Percentiles rank a stretch among this genome's conserved stretches.
These are phyloP conservation scores for Tychaedon coryphoeus DNA, from an alignment of 2,113 vertebrate species.

Conservation along the genomic window DNA sequence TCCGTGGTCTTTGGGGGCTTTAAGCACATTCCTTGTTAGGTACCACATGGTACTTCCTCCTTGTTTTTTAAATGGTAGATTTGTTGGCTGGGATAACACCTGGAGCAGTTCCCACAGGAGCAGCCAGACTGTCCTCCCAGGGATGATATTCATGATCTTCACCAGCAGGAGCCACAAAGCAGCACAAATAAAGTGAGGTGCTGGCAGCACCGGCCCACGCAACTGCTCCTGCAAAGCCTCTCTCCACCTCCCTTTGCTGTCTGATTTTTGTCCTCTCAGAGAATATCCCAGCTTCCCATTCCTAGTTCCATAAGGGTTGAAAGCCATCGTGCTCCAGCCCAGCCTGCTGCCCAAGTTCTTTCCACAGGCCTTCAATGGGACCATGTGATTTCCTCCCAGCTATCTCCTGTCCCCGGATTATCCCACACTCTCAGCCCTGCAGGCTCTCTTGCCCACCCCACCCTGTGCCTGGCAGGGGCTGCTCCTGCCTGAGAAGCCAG, in stretches of 20 bases:
- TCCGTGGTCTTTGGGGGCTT: not conserved
- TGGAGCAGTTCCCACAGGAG: not conserved
- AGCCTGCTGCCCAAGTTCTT: not conserved
- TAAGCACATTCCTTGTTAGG: not conserved
- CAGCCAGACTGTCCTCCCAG: not conserved
- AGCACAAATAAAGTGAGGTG: fast-evolving
- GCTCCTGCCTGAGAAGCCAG: not conserved
- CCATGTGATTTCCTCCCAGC: not conserved
- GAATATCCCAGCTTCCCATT: not conserved
- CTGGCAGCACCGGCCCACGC: not conserved
- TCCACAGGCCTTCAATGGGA: not conserved
- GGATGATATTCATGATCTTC: not conserved
- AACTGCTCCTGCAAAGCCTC: not conserved
- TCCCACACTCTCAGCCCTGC: not conserved
- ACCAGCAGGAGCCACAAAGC: not conserved
- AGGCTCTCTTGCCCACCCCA: not conserved
- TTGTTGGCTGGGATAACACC: not conserved
- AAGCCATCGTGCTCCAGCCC: not conserved
- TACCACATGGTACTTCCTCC: not conserved
- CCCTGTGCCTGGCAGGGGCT: not conserved
- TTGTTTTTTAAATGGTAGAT: not conserved
- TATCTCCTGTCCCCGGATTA: not conserved
- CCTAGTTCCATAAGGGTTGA: not conserved
- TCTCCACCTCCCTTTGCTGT: not conserved
- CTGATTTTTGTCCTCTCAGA: not conserved